phyloP scores from a whole-genome alignment of 1,140 invertebrate species.

The Ptiloglossa arizonensis region DNA sequence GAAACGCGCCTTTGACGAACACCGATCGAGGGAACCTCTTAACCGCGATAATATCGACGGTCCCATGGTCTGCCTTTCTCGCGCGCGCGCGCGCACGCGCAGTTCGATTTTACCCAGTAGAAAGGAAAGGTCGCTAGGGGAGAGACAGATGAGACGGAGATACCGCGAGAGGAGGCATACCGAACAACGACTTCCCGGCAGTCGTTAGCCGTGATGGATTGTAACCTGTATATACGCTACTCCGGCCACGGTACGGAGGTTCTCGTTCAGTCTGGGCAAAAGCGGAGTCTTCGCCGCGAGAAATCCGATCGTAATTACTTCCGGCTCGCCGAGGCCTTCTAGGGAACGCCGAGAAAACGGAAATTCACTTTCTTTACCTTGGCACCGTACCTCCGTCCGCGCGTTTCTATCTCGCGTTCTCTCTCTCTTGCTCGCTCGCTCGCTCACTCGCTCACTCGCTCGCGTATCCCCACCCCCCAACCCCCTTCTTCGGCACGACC shows the following conservation, averaged over 20 bases:
- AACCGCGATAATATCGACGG: too few species aligned
- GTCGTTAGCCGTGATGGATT: constrained; percentile 70
- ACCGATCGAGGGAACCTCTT: too few species aligned
- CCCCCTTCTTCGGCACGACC: background rate
- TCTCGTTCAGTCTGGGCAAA: constrained; percentile 41
- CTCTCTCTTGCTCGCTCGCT: background rate
- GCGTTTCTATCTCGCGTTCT: background rate
- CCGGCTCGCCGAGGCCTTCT: constrained; percentile 63
- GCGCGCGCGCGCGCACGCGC: background rate
- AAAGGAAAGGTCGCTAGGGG: constrained; percentile 28
- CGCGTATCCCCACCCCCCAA: background rate
- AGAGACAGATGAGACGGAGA: constrained; percentile 31
- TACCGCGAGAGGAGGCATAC: constrained; percentile 54
- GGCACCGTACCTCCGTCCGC: constrained; percentile 35
- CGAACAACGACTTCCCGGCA: constrained; percentile 62
- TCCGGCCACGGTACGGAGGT: background rate
- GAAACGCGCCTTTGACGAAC: too few species aligned
- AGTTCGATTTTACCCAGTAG: constrained; percentile 17
- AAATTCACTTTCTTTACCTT: constrained; percentile 68
- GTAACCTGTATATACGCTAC: constrained; percentile 44
- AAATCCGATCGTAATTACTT: constrained; percentile 74
- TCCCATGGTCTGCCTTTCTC: background rate
- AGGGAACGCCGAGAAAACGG: constrained; percentile 60
- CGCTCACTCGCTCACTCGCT: background rate
- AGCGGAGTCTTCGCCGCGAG: constrained; percentile 47